Evolutionary conservation across 2,888 invertebrate species (phyloP).

Genomic region (Theretra japonica): DNA sequence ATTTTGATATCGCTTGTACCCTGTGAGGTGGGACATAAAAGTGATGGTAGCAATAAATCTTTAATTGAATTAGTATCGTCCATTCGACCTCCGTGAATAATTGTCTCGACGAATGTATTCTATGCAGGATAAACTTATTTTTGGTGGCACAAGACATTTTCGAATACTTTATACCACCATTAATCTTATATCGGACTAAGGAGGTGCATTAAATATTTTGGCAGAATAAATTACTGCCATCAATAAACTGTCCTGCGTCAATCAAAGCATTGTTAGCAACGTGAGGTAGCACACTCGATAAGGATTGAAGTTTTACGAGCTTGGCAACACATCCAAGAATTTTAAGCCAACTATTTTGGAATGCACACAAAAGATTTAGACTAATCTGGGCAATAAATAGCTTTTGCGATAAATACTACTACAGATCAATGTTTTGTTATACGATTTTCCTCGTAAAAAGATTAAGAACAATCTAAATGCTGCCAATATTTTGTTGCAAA

Average conservation of each 20-base stretch:
- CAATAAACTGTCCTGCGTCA: constrained; percentile 54
- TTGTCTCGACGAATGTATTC: constrained; percentile 52
- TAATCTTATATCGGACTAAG: constrained; percentile 52
- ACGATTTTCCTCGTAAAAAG: too few species aligned
- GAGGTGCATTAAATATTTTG: constrained; percentile 55
- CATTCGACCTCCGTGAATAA: constrained; percentile 61
- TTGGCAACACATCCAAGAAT: neutral
- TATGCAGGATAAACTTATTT: constrained; percentile 28
- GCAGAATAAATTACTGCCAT: constrained; percentile 56
- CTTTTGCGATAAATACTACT: too few species aligned
- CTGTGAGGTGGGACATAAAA: constrained; percentile 48
- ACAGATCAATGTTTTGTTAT: too few species aligned
- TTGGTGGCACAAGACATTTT: constrained; percentile 32
- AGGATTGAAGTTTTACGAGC: neutral
- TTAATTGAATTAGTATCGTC: constrained; percentile 70
- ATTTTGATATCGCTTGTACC: constrained; percentile 46
- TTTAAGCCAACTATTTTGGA: too few species aligned
- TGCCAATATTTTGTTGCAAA: too few species aligned
- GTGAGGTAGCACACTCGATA: constrained; percentile 2
- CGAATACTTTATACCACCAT: constrained; percentile 41
- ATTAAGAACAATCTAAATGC: too few species aligned
- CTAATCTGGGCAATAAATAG: too few species aligned
- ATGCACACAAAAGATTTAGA: too few species aligned
- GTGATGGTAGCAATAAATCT: constrained; percentile 69
- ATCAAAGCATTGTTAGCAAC: constrained; percentile 42